Percentiles rank a stretch among this genome's conserved stretches.
These are phyloP conservation scores for Sparidentex hasta DNA, from an alignment of 2,797 vertebrate species.

Conservation along the genomic window DNA sequence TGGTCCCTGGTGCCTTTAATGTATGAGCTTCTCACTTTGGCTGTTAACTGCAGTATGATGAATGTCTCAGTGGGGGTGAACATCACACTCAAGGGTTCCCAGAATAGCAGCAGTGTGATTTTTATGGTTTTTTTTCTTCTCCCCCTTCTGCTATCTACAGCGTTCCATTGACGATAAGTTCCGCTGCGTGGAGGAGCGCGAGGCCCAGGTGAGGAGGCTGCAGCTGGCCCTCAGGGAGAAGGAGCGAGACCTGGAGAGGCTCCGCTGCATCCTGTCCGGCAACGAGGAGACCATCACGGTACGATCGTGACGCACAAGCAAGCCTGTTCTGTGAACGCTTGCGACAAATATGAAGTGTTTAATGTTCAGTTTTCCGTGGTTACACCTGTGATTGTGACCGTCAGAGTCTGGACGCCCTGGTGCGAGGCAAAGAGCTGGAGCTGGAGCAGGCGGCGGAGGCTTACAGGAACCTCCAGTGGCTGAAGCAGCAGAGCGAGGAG, in stretches of 20 bases:
- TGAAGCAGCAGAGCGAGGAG: slow-evolving; percentile 90
- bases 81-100: neutral
- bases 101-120: slow-evolving; percentile 31
- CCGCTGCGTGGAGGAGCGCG: slow-evolving; percentile 91
- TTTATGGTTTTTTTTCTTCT: neutral
- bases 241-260: slow-evolving; percentile 91
- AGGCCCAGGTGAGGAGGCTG: slow-evolving; percentile 91
- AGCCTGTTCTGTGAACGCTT: neutral
- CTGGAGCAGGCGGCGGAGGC: slow-evolving; percentile 90
- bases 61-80: slow-evolving; percentile 3
- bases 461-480: slow-evolving; percentile 92
- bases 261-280: slow-evolving; percentile 89
- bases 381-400: neutral
- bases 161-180: slow-evolving; percentile 94
- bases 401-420: slow-evolving; percentile 92
- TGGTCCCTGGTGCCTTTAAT: neutral
- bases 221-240: slow-evolving; percentile 89
- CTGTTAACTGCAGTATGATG: neutral
- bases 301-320: neutral
- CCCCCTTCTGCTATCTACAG: slow-evolving; percentile 72
- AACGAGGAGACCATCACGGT: slow-evolving; percentile 96
- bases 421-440: slow-evolving; percentile 93
- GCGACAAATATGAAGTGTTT: neutral
- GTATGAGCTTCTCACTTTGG: slow-evolving; percentile 3
- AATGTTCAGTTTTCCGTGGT: neutral